phyloP scores from a whole-genome alignment of 2,113 vertebrate species.

The Neogale vison region DNA sequence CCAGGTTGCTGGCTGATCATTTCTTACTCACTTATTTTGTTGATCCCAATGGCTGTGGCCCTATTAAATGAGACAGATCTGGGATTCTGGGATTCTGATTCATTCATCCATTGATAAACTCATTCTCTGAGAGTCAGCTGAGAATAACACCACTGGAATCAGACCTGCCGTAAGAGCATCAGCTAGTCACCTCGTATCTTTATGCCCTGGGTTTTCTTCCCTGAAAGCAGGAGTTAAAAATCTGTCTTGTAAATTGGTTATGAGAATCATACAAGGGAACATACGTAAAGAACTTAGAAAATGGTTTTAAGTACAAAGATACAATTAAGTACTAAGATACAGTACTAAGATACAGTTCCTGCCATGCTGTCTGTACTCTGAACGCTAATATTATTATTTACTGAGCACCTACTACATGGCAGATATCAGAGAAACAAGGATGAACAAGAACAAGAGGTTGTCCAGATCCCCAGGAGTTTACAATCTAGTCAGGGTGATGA shows the following conservation, averaged over 20 bases:
- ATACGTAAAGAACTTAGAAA: not conserved
- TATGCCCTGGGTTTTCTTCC: not conserved
- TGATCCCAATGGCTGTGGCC: not conserved
- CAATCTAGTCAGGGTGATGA: not conserved
- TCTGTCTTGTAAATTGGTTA: not conserved
- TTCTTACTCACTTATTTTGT: not conserved
- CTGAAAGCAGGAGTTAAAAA: not conserved
- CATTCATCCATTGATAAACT: not conserved
- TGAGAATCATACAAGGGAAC: not conserved
- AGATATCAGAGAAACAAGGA: not conserved
- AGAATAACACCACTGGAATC: not conserved
- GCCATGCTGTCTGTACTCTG: not conserved
- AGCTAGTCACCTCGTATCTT: not conserved
- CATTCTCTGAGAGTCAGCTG: not conserved
- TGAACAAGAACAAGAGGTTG: not conserved
- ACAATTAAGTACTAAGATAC: not conserved
- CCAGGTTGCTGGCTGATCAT: not conserved
- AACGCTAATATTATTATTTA: not conserved
- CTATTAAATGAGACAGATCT: not conserved
- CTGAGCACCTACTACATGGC: not conserved
- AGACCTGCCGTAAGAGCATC: not conserved
- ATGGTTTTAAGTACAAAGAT: not conserved
- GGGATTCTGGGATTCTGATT: not conserved
- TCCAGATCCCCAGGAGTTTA: not conserved
- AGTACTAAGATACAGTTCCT: not conserved